Evolutionary conservation across 2,113 vertebrate genomes (phyloP).

Genomic region (Balaeniceps rex): DNA sequence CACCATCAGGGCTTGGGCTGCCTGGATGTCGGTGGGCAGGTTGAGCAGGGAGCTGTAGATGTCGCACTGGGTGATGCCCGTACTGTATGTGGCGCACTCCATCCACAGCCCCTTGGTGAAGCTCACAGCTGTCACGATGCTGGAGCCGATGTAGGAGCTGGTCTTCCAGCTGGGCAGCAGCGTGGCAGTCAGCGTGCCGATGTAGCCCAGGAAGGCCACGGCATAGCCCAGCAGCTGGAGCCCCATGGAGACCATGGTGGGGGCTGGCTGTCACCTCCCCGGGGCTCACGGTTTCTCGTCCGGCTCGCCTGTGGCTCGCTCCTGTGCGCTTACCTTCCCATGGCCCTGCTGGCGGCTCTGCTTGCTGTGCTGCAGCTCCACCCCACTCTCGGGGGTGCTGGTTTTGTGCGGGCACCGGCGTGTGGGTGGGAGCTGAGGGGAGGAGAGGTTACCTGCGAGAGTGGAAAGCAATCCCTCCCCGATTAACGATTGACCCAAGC

Average conservation of each 20-base stretch:
- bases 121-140: slow-evolving; percentile 88
- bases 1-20: slow-evolving; percentile 92
- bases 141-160: slow-evolving; percentile 89
- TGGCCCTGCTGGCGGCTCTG: neutral
- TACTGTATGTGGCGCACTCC: slow-evolving; percentile 95
- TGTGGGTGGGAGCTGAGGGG: slow-evolving; percentile 1
- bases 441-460: slow-evolving; percentile 43
- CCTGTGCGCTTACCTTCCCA: neutral
- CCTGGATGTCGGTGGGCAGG: slow-evolving; percentile 84
- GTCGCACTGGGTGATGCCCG: slow-evolving; percentile 93
- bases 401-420: neutral
- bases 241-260: slow-evolving; percentile 82
- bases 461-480: slow-evolving; percentile 24
- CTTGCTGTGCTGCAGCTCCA: neutral
- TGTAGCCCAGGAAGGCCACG: slow-evolving; percentile 84
- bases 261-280: neutral
- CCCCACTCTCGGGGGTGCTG: neutral
- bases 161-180: slow-evolving; percentile 89
- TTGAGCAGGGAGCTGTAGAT: slow-evolving; percentile 94
- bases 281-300: neutral
- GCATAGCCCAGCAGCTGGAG: slow-evolving; percentile 90
- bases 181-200: slow-evolving; percentile 85
- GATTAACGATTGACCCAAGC: slow-evolving; percentile 58
- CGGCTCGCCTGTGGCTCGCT: neutral
- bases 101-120: slow-evolving; percentile 96